Evolutionary conservation across 2,888 invertebrate species (phyloP).

Genomic region (Chrysotoxum bicinctum): DNA sequence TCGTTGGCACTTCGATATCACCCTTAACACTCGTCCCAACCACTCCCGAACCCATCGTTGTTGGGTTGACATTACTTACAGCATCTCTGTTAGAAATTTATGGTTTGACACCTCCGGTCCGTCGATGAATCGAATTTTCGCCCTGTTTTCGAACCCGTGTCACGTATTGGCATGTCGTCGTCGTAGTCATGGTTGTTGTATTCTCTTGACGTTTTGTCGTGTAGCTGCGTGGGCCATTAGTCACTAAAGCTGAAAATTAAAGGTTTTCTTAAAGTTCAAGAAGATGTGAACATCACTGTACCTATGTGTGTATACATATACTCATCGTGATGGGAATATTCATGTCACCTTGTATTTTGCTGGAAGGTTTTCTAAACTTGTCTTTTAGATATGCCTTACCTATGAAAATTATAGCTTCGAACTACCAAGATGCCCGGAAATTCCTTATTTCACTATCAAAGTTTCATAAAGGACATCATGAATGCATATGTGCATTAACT

Average conservation of each 20-base stretch:
- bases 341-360: neutral
- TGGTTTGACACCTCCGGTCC: conserved; percentile 63
- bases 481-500: neutral
- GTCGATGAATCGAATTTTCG: conserved; percentile 61
- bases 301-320: too few relatives aligned
- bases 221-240: conserved; percentile 48
- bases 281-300: neutral
- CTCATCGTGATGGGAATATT: neutral
- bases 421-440: neutral
- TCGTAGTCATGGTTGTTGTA: conserved; percentile 32
- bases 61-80: conserved; percentile 54
- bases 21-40: neutral
- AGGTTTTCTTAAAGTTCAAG: conserved; percentile 14
- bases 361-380: neutral
- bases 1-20: neutral
- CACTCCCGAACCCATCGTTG: neutral
- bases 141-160: conserved; percentile 53
- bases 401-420: neutral
- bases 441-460: neutral
- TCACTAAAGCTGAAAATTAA: conserved; percentile 39
- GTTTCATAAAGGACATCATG: neutral
- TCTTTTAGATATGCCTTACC: neutral
- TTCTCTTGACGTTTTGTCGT: conserved; percentile 35
- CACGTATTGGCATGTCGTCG: conserved; percentile 47
- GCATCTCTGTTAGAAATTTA: conserved; percentile 62